phyloP scores from a whole-genome alignment of 1,140 invertebrate species.

The silkworm (Bombyx mori) region DNA sequence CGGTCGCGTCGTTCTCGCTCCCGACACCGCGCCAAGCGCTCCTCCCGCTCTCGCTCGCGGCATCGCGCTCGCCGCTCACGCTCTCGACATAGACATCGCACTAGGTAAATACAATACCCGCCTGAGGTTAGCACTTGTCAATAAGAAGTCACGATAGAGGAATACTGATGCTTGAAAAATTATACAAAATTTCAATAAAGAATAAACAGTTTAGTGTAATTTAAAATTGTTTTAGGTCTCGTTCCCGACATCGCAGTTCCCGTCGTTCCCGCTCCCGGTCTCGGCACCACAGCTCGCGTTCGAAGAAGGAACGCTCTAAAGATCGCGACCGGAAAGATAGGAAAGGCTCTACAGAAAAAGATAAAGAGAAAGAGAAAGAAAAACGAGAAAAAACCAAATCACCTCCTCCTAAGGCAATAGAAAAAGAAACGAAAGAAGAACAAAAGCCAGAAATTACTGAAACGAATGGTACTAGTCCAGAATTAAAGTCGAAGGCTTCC shows the following conservation, averaged over 20 bases:
- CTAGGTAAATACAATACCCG: conserved; percentile 31
- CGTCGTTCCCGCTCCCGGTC: conserved; percentile 73
- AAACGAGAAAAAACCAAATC: conserved; percentile 53
- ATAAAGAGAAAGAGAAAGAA: conserved; percentile 14
- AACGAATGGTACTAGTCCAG: conserved; percentile 49
- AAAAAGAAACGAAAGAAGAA: conserved; percentile 34
- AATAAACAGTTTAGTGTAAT: too few relatives aligned
- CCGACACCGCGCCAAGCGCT: conserved; percentile 59
- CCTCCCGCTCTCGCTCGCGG: conserved; percentile 71
- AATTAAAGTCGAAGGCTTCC: conserved; percentile 54
- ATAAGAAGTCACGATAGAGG: too few relatives aligned
- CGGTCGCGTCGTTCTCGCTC: conserved; percentile 55
- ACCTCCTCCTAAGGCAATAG: conserved; percentile 29
- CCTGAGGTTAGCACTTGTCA: too few relatives aligned
- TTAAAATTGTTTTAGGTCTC: conserved; percentile 60
- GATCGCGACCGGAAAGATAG: conserved; percentile 45
- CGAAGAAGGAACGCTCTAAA: conserved; percentile 67
- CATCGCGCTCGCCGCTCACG: conserved; percentile 72
- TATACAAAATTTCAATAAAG: neutral
- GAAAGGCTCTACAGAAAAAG: conserved; percentile 33
- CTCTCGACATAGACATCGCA: conserved; percentile 47
- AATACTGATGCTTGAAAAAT: too few relatives aligned
- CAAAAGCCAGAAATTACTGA: conserved; percentile 25
- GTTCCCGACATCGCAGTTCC: conserved; percentile 75
- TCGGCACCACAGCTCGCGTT: conserved; percentile 75